Evolutionary conservation across 2,113 vertebrate species (phyloP).

Genomic region (Blennius ocellaris): DNA sequence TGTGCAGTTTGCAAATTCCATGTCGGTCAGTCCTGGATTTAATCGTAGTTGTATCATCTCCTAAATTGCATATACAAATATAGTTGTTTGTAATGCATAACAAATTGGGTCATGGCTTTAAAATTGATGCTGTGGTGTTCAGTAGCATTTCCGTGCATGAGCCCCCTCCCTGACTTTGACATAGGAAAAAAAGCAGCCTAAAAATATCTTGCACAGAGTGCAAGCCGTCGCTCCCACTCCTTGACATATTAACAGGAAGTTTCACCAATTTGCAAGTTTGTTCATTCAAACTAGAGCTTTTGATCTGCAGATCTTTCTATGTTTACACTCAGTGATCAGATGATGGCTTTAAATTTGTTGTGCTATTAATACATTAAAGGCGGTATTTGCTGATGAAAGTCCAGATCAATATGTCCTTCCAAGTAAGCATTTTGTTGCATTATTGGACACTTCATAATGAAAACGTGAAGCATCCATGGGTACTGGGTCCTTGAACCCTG

Average conservation of each 20-base stretch:
- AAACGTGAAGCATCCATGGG: constrained; percentile 44
- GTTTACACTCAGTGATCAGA: constrained; percentile 4
- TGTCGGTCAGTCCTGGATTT: neutral
- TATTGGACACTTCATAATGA: constrained; percentile 63
- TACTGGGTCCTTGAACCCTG: constrained; percentile 67
- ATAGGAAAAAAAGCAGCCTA: neutral
- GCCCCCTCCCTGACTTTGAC: neutral
- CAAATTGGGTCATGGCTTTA: neutral
- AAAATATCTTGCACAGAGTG: neutral
- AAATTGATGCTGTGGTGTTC: neutral
- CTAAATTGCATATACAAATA: neutral
- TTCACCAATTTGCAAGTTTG: neutral
- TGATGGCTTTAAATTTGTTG: constrained; percentile 53
- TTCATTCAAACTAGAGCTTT: neutral
- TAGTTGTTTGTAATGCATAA: neutral
- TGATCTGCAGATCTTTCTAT: neutral
- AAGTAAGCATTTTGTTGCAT: constrained; percentile 71
- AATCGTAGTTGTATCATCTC: neutral
- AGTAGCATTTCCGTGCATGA: neutral
- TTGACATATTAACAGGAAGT: neutral
- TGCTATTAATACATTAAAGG: constrained; percentile 62
- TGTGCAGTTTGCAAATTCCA: neutral
- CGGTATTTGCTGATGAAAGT: constrained; percentile 65
- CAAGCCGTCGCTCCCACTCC: neutral
- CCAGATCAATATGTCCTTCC: constrained; percentile 65